Conservation (phyloP, 2,888 invertebrate species). For the Loripinus fragilis region DNA sequence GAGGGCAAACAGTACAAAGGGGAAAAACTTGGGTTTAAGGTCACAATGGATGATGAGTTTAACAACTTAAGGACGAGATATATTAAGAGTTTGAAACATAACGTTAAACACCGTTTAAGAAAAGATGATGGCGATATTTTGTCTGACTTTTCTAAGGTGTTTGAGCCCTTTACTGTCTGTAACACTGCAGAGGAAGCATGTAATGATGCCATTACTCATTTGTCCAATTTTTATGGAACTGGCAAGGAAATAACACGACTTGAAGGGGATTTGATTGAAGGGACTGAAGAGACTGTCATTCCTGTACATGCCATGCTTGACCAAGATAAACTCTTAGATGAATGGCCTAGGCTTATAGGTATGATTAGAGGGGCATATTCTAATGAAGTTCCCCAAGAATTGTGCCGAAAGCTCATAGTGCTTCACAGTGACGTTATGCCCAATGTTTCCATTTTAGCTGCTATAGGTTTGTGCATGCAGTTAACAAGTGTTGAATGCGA, state of each 20-base stretch:
- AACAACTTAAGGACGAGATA: too few relatives aligned
- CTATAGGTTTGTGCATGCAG: constrained; percentile 29
- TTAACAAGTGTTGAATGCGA: background rate
- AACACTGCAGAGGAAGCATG: background rate
- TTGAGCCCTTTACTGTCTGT: background rate
- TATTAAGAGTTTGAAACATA: too few relatives aligned
- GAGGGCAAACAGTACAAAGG: too few relatives aligned
- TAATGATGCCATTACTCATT: background rate
- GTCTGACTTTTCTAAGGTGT: background rate
- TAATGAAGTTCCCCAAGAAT: background rate
- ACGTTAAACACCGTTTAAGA: too few relatives aligned
- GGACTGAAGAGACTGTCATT: background rate
- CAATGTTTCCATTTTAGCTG: background rate
- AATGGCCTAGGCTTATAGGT: background rate
- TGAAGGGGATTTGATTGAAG: constrained; percentile 1
- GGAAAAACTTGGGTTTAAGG: background rate
- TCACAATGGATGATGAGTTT: background rate
- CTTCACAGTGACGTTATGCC: background rate
- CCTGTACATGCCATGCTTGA: background rate
- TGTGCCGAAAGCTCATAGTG: background rate
- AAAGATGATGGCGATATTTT: background rate
- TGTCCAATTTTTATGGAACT: background rate
- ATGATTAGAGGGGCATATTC: background rate
- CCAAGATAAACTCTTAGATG: constrained; percentile 7
- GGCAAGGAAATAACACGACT: background rate